Conservation (phyloP, 2,888 invertebrate species). For the Tuberolachnus salignus region DNA sequence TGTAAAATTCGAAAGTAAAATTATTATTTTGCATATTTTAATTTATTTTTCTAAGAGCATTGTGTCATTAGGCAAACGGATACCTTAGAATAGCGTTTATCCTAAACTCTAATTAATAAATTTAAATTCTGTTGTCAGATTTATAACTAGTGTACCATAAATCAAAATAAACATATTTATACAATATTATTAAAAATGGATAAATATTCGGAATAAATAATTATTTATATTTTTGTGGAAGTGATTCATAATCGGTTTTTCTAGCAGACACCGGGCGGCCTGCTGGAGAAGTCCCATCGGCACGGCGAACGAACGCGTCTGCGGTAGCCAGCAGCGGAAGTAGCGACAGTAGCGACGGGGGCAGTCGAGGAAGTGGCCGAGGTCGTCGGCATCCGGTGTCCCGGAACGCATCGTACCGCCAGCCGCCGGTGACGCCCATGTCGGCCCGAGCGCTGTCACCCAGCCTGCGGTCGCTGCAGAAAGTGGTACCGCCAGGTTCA, state of each 20-base stretch:
- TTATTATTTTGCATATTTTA: too few relatives aligned
- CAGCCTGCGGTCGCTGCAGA: slow-evolving; percentile 57
- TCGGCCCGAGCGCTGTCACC: slow-evolving; percentile 48
- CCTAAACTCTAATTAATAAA: too few relatives aligned
- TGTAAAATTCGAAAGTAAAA: too few relatives aligned
- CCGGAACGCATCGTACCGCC: slow-evolving; percentile 22
- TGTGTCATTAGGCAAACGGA: too few relatives aligned
- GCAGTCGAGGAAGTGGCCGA: background rate
- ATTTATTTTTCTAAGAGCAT: too few relatives aligned
- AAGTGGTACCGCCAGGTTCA: slow-evolving; percentile 43
- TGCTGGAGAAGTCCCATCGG: background rate
- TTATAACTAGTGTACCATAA: too few relatives aligned
- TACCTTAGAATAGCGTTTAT: too few relatives aligned
- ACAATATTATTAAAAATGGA: too few relatives aligned
- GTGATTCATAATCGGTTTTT: background rate
- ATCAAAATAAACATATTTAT: too few relatives aligned
- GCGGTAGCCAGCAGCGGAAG: slow-evolving; percentile 30
- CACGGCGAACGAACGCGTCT: background rate
- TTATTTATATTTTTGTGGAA: background rate
- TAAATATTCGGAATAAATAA: too few relatives aligned
- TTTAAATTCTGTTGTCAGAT: too few relatives aligned
- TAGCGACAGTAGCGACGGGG: slow-evolving; percentile 31
- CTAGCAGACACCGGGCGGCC: background rate
- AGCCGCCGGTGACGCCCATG: slow-evolving; percentile 9
- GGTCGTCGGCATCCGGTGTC: slow-evolving; percentile 19